Conservation (phyloP, 2,888 invertebrate species). For the Hymenopus coronatus region DNA sequence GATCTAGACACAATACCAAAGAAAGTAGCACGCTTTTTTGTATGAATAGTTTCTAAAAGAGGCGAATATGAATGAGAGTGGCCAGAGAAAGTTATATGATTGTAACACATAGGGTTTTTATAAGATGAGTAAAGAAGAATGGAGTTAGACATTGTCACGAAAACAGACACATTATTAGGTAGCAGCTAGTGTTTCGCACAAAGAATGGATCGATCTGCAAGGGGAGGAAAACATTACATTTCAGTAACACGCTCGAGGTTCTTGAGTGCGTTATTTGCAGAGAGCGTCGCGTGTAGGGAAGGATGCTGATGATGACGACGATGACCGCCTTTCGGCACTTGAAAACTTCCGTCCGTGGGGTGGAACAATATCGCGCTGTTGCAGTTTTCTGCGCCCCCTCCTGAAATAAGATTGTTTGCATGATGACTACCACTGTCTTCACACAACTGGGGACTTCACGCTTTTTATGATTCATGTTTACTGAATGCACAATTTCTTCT, state of each 20-base stretch:
- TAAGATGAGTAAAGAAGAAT: too few species aligned
- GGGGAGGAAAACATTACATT: neutral
- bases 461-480: neutral
- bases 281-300: neutral
- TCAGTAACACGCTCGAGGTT: neutral
- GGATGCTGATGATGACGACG: neutral
- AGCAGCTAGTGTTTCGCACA: neutral
- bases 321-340: neutral
- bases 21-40: too few species aligned
- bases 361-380: neutral
- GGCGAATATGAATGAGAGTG: too few species aligned
- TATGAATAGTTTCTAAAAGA: too few species aligned
- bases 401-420: neutral
- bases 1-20: too few species aligned
- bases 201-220: neutral
- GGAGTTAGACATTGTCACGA: too few species aligned
- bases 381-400: neutral
- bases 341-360: neutral
- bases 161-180: neutral
- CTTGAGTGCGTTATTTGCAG: neutral
- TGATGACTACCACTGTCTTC: neutral
- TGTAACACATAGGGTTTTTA: too few species aligned
- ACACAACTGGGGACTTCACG: neutral
- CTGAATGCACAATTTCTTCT: neutral
- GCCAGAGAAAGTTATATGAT: too few species aligned